Conservation (phyloP, 2,797 vertebrate genomes). For the Phalloptychus januarius region DNA sequence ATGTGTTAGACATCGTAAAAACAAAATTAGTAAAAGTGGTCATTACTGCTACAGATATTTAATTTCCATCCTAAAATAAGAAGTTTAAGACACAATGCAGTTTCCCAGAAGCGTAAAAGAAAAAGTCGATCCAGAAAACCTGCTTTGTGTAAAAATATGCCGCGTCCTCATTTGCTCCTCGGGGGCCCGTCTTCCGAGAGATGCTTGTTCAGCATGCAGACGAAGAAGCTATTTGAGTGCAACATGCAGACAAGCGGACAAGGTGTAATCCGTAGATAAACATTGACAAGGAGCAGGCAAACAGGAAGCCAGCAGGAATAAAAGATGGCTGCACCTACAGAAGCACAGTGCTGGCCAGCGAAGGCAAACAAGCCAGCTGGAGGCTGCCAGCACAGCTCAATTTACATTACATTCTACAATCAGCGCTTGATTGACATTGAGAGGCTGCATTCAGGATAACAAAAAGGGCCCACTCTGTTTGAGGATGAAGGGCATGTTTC, state of each 20-base stretch:
- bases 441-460: conserved; percentile 42
- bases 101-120: conserved; percentile 10
- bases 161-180: conserved; percentile 57
- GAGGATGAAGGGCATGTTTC: conserved; percentile 34
- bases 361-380: conserved; percentile 66
- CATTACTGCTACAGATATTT: background rate
- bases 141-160: conserved; percentile 55
- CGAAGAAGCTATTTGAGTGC: conserved; percentile 61
- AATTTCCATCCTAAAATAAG: background rate
- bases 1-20: no score
- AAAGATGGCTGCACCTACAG: conserved; percentile 59
- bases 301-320: conserved; percentile 59
- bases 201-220: conserved; percentile 75
- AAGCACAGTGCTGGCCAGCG: conserved; percentile 36
- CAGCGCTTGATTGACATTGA: conserved; percentile 64
- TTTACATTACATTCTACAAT: conserved; percentile 61
- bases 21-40: background rate
- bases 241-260: conserved; percentile 72
- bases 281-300: conserved; percentile 73
- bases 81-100: background rate
- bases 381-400: conserved; percentile 50
- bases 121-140: conserved; percentile 42
- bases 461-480: conserved; percentile 17
- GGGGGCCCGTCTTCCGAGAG: conserved; percentile 54
- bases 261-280: conserved; percentile 79